These are phyloP conservation scores for Macrophya alboannulata DNA, from an alignment of 2,888 invertebrate genomes.

Conservation along the genomic window DNA sequence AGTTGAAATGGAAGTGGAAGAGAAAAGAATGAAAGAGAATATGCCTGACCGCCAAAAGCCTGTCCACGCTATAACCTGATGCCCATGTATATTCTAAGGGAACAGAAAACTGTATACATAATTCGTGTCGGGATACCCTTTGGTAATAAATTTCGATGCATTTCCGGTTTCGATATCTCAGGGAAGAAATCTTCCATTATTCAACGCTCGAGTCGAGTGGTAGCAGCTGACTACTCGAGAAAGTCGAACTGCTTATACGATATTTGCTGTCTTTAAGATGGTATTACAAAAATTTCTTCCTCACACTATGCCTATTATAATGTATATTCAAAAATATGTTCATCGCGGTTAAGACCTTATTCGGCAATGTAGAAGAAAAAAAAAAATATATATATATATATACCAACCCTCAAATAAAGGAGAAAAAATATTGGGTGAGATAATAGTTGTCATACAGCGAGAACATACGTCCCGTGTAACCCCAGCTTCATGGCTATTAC, in stretches of 20 bases:
- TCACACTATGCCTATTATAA: neutral
- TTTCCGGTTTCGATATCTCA: constrained; percentile 50
- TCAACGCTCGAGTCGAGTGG: constrained; percentile 37
- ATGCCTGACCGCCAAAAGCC: constrained; percentile 2
- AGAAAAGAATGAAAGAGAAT: neutral
- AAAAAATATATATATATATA: too few species aligned
- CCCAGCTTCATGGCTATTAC: constrained; percentile 44
- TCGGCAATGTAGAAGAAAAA: neutral
- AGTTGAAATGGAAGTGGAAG: neutral
- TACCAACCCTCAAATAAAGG: too few species aligned
- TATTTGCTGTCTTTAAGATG: neutral
- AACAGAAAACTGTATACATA: constrained; percentile 39
- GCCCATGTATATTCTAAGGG: constrained; percentile 8
- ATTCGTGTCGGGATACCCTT: constrained; percentile 48
- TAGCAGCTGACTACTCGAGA: constrained; percentile 53
- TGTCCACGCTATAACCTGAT: neutral
- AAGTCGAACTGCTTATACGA: neutral
- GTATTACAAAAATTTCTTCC: constrained; percentile 2
- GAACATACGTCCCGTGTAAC: constrained; percentile 10
- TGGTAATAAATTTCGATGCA: constrained; percentile 40
- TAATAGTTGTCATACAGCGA: neutral
- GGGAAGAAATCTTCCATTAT: constrained; percentile 49
- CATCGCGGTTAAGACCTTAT: neutral
- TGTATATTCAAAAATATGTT: neutral
- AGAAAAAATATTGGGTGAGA: neutral